Evolutionary conservation across 1,140 invertebrate species (phyloP).

Genomic region (Diprion similis): DNA sequence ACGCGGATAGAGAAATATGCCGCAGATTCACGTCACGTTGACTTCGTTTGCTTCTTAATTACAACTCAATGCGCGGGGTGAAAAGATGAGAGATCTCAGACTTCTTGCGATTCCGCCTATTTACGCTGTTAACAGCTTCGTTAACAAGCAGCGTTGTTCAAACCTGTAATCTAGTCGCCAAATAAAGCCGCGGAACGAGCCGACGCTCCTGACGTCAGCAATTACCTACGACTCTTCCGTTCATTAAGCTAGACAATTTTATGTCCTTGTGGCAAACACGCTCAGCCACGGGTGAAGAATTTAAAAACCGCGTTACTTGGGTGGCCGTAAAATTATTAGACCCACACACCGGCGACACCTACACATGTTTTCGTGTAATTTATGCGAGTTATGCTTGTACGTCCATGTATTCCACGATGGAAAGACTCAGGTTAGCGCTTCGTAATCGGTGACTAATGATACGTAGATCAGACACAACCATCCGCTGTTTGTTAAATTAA

Average conservation of each 20-base stretch:
- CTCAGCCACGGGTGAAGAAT: neutral
- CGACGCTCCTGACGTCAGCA: neutral
- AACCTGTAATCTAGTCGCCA: too few relatives aligned
- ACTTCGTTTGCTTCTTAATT: neutral
- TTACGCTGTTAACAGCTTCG: neutral
- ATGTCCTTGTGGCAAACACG: neutral
- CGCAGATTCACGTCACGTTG: neutral
- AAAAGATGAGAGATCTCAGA: neutral
- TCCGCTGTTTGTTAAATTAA: too few relatives aligned
- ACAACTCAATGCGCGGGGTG: neutral
- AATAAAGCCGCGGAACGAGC: too few relatives aligned
- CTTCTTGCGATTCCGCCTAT: neutral
- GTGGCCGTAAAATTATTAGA: neutral
- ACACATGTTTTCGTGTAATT: too few relatives aligned
- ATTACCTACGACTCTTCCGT: constrained; percentile 2
- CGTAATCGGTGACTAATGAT: too few relatives aligned
- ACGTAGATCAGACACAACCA: too few relatives aligned
- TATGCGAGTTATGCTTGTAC: too few relatives aligned
- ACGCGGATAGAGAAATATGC: neutral
- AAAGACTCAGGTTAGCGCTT: too few relatives aligned
- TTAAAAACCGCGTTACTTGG: neutral
- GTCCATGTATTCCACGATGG: too few relatives aligned
- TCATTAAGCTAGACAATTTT: neutral
- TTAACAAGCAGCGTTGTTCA: neutral
- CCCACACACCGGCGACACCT: too few relatives aligned